These are phyloP conservation scores for Astur gentilis DNA, from an alignment of 2,113 vertebrate genomes.

Conservation along the genomic window DNA sequence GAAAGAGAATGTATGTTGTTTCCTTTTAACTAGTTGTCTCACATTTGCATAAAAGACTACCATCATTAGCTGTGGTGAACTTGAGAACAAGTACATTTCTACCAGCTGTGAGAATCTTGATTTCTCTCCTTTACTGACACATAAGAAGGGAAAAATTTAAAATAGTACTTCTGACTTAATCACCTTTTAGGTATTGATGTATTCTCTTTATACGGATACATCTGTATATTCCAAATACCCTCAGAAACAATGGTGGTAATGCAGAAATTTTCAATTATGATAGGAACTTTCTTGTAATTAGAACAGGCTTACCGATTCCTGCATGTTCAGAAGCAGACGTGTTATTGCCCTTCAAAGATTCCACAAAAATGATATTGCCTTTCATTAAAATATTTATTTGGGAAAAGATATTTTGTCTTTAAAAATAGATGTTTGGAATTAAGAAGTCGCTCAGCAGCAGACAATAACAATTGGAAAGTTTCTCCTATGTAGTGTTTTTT, in stretches of 20 bases:
- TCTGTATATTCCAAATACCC: background rate
- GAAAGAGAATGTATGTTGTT: background rate
- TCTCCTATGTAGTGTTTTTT: background rate
- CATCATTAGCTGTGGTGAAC: background rate
- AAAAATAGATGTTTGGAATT: background rate
- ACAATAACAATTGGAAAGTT: background rate
- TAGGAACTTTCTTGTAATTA: background rate
- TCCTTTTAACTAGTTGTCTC: background rate
- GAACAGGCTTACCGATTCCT: background rate
- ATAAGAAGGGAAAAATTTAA: background rate
- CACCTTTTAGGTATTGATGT: background rate
- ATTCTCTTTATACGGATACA: background rate
- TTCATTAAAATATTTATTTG: background rate
- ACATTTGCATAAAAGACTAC: background rate
- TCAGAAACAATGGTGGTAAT: background rate
- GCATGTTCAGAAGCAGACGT: rapidly evolving
- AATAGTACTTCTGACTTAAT: background rate
- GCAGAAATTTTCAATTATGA: background rate
- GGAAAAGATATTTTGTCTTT: background rate
- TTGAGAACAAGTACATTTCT: background rate
- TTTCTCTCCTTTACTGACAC: background rate
- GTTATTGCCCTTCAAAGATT: background rate
- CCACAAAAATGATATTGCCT: background rate
- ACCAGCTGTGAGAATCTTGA: background rate
- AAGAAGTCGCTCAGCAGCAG: background rate